These are phyloP conservation scores for Hydrocynus forskahlii DNA, from an alignment of 2,797 vertebrate species.

Conservation along the genomic window DNA sequence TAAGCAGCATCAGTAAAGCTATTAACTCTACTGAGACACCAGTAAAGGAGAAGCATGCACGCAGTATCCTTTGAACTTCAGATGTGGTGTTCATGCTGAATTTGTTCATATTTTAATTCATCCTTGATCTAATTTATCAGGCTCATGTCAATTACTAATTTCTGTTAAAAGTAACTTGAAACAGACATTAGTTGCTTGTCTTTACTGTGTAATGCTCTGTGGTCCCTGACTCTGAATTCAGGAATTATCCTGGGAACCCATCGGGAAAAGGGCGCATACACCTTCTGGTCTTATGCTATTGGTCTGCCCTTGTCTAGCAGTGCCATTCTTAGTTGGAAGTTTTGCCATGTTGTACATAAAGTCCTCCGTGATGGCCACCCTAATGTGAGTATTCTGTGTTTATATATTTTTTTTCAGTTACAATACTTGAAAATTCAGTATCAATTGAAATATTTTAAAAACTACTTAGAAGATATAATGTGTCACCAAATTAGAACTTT, in stretches of 20 bases:
- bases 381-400: conserved; percentile 81
- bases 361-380: conserved; percentile 92
- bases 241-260: conserved; percentile 97
- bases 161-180: background rate
- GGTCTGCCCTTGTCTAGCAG: conserved; percentile 91
- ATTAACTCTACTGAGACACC: conserved; percentile 91
- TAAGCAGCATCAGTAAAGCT: conserved; percentile 97
- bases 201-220: background rate
- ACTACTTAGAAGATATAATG: too few relatives aligned
- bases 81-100: background rate
- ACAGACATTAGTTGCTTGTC: background rate
- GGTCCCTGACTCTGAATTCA: conserved; percentile 76
- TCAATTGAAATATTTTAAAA: too few relatives aligned
- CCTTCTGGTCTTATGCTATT: conserved; percentile 96
- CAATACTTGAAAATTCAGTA: too few relatives aligned
- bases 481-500: too few relatives aligned
- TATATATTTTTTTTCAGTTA: background rate
- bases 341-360: conserved; percentile 97
- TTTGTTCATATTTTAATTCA: background rate
- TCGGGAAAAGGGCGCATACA: conserved; percentile 94
- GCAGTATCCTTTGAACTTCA: conserved; percentile 88
- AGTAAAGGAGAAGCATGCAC: conserved; percentile 96
- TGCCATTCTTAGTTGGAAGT: conserved; percentile 97
- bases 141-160: too few relatives aligned
- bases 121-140: background rate